A percentile compares a stretch with the other conserved stretches of the same genome.
Evolutionary conservation across 2,888 invertebrate genomes (phyloP).

Genomic region (Crematogaster levior): DNA sequence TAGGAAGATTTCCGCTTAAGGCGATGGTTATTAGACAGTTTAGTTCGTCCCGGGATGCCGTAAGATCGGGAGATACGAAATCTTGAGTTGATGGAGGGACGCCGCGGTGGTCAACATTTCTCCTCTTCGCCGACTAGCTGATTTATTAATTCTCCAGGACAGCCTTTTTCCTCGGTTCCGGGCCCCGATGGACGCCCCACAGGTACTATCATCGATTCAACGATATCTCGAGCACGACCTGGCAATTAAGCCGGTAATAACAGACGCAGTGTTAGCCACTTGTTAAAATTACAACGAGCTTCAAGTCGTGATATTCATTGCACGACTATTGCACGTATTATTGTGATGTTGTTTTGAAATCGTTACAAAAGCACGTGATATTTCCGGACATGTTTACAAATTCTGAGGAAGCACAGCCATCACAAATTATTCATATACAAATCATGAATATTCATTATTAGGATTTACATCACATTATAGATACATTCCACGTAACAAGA

Average conservation of each 20-base stretch:
- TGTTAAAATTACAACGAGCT: constrained; percentile 59
- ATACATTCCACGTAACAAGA: background rate
- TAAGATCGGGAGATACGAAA: constrained; percentile 67
- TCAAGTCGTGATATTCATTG: constrained; percentile 21
- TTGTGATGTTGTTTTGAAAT: constrained; percentile 29
- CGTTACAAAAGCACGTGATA: background rate
- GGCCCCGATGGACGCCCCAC: constrained; percentile 27
- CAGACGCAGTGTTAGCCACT: constrained; percentile 64
- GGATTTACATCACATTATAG: no score
- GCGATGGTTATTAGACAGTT: constrained; percentile 67
- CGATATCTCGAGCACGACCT: constrained; percentile 62
- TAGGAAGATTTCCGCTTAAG: constrained; percentile 37
- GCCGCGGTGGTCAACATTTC: constrained; percentile 60
- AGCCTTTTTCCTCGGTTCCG: constrained; percentile 49
- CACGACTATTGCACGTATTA: constrained; percentile 3
- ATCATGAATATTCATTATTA: background rate
- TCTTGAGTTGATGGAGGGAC: constrained; percentile 62
- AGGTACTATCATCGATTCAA: constrained; percentile 67
- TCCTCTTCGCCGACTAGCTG: constrained; percentile 46
- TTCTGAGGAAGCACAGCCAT: background rate
- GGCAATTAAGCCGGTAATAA: constrained; percentile 78
- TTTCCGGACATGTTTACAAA: constrained; percentile 4
- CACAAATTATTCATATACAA: background rate
- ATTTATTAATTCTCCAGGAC: constrained; percentile 76
- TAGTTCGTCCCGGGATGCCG: constrained; percentile 65